Conservation (phyloP, 2,888 invertebrate genomes). For the Drosophila maculinotata region DNA sequence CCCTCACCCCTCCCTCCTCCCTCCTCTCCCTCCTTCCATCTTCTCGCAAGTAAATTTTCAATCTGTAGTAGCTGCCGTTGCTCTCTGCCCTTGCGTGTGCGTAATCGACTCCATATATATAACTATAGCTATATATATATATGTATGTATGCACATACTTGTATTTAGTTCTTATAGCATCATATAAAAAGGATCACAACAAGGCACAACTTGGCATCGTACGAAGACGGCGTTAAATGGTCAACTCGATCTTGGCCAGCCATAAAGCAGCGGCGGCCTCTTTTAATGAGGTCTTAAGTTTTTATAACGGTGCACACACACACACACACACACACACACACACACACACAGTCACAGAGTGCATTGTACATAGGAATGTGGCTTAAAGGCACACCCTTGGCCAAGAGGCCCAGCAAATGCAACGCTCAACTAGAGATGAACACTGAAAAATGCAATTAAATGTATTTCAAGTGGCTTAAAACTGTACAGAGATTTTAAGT, state of each 20-base stretch:
- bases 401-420: conserved; percentile 7
- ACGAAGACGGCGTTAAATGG: conserved; percentile 67
- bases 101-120: conserved; percentile 65
- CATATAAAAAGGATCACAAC: conserved; percentile 54
- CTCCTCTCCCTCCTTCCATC: too few relatives aligned
- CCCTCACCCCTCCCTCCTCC: too few relatives aligned
- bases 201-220: conserved; percentile 13
- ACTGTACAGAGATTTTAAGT: background rate
- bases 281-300: conserved; percentile 78
- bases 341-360: background rate
- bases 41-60: background rate
- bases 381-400: conserved; percentile 45
- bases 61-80: background rate
- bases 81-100: conserved; percentile 68
- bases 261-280: conserved; percentile 73
- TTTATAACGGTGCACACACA: conserved; percentile 66
- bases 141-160: conserved; percentile 14
- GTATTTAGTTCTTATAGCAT: conserved; percentile 44
- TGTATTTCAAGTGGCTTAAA: background rate
- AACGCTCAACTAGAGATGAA: conserved; percentile 31
- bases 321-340: conserved; percentile 13
- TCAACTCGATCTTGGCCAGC: conserved; percentile 64
- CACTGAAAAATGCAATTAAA: background rate
- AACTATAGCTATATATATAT: conserved; percentile 22
- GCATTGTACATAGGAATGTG: conserved; percentile 38